Percentiles rank a stretch among this genome's conserved stretches.
Conservation (phyloP, 2,113 vertebrate species). For the Micromys minutus region DNA sequence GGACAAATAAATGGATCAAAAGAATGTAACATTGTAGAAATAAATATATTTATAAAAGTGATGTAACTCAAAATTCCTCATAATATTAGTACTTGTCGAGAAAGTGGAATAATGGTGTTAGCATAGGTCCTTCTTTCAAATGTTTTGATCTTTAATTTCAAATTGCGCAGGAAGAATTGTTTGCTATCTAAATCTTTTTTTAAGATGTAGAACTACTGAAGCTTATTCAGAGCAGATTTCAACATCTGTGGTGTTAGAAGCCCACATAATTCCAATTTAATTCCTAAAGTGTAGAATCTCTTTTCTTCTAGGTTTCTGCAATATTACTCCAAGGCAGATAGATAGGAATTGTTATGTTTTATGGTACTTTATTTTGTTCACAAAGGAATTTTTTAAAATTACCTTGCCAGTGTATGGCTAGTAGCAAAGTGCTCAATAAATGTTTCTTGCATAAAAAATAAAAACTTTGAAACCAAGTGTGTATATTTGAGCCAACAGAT, state of each 20-base stretch:
- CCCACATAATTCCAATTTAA: neutral
- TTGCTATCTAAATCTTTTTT: neutral
- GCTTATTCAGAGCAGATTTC: neutral
- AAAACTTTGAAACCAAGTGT: neutral
- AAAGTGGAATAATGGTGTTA: neutral
- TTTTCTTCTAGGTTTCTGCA: neutral
- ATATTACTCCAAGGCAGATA: neutral
- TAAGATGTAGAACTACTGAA: constrained; percentile 16
- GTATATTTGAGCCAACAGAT: neutral
- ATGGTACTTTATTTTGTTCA: constrained; percentile 23
- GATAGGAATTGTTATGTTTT: constrained; percentile 20
- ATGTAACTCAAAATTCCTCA: neutral
- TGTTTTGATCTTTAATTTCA: constrained; percentile 32
- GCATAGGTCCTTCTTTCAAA: neutral
- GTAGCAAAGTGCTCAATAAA: neutral
- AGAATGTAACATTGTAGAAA: constrained; percentile 14
- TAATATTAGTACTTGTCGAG: neutral
- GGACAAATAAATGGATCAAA: constrained; percentile 51
- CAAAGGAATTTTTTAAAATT: neutral
- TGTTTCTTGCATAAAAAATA: neutral
- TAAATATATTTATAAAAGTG: neutral
- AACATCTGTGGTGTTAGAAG: neutral
- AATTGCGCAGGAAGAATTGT: neutral
- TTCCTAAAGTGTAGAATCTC: neutral
- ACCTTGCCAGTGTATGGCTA: neutral